Evolutionary conservation across 2,113 vertebrate genomes (phyloP).

Genomic region (Cyprinus carpio): DNA sequence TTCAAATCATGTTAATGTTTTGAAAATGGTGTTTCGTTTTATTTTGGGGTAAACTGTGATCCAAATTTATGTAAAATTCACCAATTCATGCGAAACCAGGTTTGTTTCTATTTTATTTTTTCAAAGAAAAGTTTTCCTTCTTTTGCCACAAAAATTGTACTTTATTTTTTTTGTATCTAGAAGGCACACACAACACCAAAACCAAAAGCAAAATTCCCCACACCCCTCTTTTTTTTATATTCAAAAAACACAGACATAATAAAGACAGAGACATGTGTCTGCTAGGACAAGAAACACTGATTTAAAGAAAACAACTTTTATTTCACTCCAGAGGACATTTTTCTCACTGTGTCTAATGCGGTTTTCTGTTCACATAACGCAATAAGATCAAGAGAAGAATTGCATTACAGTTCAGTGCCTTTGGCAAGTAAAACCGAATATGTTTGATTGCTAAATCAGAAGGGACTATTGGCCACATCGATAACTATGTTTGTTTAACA

Average conservation of each 20-base stretch:
- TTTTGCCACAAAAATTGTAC: neutral
- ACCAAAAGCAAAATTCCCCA: neutral
- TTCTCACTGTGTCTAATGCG: neutral
- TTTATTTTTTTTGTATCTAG: neutral
- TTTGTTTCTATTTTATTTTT: neutral
- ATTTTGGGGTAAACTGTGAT: neutral
- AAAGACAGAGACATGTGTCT: neutral
- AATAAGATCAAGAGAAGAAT: constrained; percentile 2
- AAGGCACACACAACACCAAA: neutral
- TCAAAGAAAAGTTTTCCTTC: neutral
- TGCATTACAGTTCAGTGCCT: constrained; percentile 1
- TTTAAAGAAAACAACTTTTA: neutral
- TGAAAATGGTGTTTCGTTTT: neutral
- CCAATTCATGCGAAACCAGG: neutral
- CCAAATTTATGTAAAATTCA: neutral
- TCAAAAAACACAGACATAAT: constrained; percentile 9
- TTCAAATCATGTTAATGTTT: neutral
- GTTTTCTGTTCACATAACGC: constrained; percentile 15
- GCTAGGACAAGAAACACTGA: constrained; percentile 4
- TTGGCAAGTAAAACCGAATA: constrained; percentile 16
- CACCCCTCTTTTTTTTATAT: neutral
- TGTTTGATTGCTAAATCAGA: constrained; percentile 34
- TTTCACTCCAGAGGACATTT: neutral
- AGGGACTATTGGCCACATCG: constrained; percentile 9
- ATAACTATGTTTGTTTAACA: constrained; percentile 30